Evolutionary conservation across 2,113 vertebrate species (phyloP).

Genomic region (Trogon melanurus): DNA sequence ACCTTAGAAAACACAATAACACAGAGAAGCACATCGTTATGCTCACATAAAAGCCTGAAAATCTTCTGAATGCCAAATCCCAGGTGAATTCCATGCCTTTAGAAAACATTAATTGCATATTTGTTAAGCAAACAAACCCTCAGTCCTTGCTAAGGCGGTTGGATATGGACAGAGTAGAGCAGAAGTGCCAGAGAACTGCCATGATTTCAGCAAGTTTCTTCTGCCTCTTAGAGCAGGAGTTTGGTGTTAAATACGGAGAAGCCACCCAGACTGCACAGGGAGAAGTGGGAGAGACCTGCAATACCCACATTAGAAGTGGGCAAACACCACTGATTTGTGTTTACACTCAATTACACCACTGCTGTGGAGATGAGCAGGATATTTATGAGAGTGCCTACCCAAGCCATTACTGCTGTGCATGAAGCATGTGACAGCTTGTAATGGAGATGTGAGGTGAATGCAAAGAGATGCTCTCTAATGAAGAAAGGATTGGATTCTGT

Average conservation of each 20-base stretch:
- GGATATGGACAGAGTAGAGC: neutral
- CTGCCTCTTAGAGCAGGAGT: neutral
- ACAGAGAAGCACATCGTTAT: neutral
- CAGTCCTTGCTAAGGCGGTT: neutral
- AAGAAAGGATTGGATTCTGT: constrained; percentile 4
- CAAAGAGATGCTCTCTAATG: constrained; percentile 1
- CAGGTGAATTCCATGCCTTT: neutral
- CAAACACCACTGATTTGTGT: neutral
- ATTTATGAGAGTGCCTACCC: neutral
- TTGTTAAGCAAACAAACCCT: neutral
- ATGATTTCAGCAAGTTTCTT: neutral
- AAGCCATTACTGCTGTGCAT: neutral
- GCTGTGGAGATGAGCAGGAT: neutral
- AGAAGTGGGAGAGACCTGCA: neutral
- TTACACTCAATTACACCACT: neutral
- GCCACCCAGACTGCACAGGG: neutral
- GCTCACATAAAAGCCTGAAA: neutral
- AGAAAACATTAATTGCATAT: neutral
- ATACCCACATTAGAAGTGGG: neutral
- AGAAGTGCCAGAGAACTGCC: neutral
- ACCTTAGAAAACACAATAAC: neutral
- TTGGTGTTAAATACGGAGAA: neutral
- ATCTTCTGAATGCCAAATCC: neutral
- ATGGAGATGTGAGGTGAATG: constrained; percentile 40
- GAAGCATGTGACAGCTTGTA: neutral